phyloP scores from a whole-genome alignment of 2,113 vertebrate genomes.

The Chionodraco myersi region DNA sequence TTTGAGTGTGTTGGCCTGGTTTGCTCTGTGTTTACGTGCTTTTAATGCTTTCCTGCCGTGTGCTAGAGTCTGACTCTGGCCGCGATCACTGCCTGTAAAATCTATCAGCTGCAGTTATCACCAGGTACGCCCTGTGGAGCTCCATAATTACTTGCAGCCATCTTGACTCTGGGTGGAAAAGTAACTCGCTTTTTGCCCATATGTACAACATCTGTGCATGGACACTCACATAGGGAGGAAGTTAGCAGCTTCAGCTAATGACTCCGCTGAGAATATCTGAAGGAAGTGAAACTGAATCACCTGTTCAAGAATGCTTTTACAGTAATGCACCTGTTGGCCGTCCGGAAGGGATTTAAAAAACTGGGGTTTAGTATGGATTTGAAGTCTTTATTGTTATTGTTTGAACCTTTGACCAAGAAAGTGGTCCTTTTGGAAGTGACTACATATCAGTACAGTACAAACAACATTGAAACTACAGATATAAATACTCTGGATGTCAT shows the following conservation, averaged over 20 bases:
- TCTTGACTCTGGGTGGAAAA: slow-evolving; percentile 52
- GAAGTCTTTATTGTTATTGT: not conserved
- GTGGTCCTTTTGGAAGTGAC: not conserved
- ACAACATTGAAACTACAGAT: no score
- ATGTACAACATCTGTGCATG: not conserved
- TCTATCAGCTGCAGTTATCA: slow-evolving; percentile 70
- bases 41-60: slow-evolving; percentile 55
- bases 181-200: slow-evolving; percentile 37
- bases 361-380: not conserved
- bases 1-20: slow-evolving; percentile 19
- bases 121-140: slow-evolving; percentile 62
- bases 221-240: not conserved
- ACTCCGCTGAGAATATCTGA: slow-evolving; percentile 13
- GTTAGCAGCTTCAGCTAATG: slow-evolving; percentile 42
- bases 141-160: slow-evolving; percentile 62
- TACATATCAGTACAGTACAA: no score
- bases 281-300: slow-evolving; percentile 17
- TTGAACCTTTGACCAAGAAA: not conserved
- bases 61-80: slow-evolving; percentile 22
- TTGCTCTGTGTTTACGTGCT: slow-evolving; percentile 47
- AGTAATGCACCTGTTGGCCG: slow-evolving; percentile 26
- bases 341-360: not conserved
- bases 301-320: slow-evolving; percentile 26
- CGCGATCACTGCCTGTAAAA: slow-evolving; percentile 61
- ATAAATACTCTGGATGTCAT: no score